Conservation (phyloP, 2,888 invertebrate genomes). For the Ennomos fuscantarius region DNA sequence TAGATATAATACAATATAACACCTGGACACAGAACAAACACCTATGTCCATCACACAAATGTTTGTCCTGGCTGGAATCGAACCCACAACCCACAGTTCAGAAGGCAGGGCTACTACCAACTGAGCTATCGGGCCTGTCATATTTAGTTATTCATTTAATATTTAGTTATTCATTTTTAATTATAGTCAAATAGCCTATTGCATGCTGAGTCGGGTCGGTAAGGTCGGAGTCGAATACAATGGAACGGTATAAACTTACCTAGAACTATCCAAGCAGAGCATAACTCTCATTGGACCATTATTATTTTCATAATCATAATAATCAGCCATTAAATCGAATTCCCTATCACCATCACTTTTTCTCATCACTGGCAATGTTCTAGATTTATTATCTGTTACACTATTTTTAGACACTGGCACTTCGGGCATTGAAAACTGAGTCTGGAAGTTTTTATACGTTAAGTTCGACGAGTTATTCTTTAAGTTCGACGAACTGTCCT, state of each 20-base stretch:
- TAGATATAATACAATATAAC: too few relatives aligned
- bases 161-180: too few relatives aligned
- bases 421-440: constrained; percentile 17
- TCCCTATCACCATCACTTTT: constrained; percentile 41
- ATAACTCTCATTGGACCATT: constrained; percentile 55
- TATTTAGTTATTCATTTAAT: too few relatives aligned
- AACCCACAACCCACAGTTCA: too few relatives aligned
- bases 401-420: constrained; percentile 8
- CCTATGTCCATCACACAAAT: too few relatives aligned
- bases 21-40: too few relatives aligned
- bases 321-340: constrained; percentile 33
- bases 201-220: too few relatives aligned
- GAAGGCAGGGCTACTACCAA: too few relatives aligned
- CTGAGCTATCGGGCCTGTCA: too few relatives aligned
- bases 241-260: constrained; percentile 46
- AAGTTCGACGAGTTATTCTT: background rate
- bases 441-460: constrained; percentile 7
- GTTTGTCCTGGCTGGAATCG: too few relatives aligned
- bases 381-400: constrained; percentile 49
- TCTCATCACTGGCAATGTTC: constrained; percentile 59
- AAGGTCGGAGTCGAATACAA: too few relatives aligned
- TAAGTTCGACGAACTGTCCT: constrained; percentile 1
- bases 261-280: constrained; percentile 54
- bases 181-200: too few relatives aligned
- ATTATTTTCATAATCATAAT: constrained; percentile 70